Conservation (phyloP, 2,888 invertebrate genomes). For the Lithosia quadra region DNA sequence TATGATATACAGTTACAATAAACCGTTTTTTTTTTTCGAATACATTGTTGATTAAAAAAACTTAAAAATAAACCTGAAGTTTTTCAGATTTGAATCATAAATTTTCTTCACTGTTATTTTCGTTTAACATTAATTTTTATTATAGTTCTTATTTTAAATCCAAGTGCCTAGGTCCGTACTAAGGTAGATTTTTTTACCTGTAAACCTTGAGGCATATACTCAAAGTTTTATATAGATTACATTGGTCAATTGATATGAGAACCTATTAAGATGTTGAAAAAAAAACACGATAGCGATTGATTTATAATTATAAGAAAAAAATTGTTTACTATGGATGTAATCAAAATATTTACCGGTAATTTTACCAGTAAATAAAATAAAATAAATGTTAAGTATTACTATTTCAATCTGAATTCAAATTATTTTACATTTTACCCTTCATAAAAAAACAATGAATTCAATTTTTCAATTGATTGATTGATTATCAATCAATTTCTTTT, state of each 20-base stretch:
- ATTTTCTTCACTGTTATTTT: neutral
- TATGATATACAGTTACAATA: too few species aligned
- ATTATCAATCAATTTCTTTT: neutral
- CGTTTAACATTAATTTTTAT: too few species aligned
- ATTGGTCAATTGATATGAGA: neutral
- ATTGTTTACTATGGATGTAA: neutral
- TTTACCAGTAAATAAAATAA: neutral
- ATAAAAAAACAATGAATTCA: neutral
- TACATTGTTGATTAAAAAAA: too few species aligned
- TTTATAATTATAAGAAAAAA: too few species aligned
- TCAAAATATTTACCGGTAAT: neutral
- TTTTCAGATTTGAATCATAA: neutral
- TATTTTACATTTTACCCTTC: neutral
- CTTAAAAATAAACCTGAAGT: too few species aligned
- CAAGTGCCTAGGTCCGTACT: too few species aligned
- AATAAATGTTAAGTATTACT: too few species aligned
- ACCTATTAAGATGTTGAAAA: neutral
- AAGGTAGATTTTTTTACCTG: neutral
- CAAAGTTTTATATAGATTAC: neutral
- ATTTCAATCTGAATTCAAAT: neutral
- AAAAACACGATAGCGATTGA: too few species aligned
- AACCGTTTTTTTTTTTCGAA: too few species aligned
- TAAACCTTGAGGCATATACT: neutral
- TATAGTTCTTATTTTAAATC: too few species aligned
- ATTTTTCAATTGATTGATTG: too few species aligned